Percentiles rank a stretch among this genome's conserved stretches.
These are phyloP conservation scores for Magallana angulata DNA, from an alignment of 1,140 invertebrate species.

Conservation along the genomic window DNA sequence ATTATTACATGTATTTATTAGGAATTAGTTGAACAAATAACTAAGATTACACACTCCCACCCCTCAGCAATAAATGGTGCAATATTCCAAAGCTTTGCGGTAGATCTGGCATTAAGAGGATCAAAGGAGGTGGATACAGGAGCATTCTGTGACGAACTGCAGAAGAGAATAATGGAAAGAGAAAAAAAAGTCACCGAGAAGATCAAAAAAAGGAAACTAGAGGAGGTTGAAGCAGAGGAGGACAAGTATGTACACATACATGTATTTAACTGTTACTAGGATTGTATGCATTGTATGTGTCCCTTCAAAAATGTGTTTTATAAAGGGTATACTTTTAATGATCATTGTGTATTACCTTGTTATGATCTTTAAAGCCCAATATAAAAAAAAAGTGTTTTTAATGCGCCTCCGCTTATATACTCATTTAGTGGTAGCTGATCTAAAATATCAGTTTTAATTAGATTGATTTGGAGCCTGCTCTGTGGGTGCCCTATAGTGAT, in stretches of 20 bases:
- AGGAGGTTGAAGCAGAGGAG: conserved; percentile 36
- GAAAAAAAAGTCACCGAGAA: conserved; percentile 78
- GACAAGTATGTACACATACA: not conserved
- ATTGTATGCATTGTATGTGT: too few species aligned
- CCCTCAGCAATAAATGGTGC: conserved; percentile 80
- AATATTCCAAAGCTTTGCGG: conserved; percentile 81
- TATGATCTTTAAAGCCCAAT: too few species aligned
- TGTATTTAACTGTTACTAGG: not conserved
- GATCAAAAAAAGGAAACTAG: not conserved
- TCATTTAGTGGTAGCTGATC: too few species aligned
- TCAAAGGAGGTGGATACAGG: conserved; percentile 67
- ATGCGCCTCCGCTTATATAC: too few species aligned
- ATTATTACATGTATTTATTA: conserved; percentile 22
- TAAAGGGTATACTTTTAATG: too few species aligned
- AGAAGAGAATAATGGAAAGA: conserved; percentile 83
- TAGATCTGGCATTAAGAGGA: conserved; percentile 75
- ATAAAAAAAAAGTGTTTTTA: too few species aligned
- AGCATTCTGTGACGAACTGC: conserved; percentile 82
- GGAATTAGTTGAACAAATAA: conserved; percentile 65
- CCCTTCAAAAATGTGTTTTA: too few species aligned
- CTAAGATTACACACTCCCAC: conserved; percentile 54
- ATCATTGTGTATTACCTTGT: too few species aligned
- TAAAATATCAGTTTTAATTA: too few species aligned
- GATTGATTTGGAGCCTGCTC: too few species aligned
- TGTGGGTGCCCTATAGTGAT: too few species aligned